These are phyloP conservation scores for Yponomeuta malinellus DNA, from an alignment of 2,888 invertebrate species.

Conservation along the genomic window DNA sequence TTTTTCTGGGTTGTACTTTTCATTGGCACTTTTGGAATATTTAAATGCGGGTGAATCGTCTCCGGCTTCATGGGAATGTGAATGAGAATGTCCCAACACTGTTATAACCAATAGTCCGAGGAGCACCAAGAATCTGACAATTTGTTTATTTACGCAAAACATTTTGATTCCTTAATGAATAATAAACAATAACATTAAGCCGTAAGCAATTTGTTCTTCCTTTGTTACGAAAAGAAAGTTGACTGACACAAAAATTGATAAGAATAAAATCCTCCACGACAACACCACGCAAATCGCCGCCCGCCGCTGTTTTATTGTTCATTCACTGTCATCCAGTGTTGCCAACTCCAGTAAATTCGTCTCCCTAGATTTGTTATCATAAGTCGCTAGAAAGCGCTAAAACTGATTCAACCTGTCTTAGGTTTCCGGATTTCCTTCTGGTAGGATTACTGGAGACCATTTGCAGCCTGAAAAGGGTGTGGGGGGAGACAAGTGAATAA, in stretches of 20 bases:
- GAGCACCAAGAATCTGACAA: neutral
- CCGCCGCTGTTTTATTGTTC: neutral
- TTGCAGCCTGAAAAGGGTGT: too few species aligned
- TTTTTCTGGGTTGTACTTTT: constrained; percentile 44
- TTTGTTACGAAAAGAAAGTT: neutral
- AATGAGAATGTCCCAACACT: constrained; percentile 49
- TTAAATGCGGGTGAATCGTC: constrained; percentile 85
- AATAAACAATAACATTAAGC: neutral
- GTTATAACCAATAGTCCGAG: constrained; percentile 11
- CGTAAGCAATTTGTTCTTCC: neutral
- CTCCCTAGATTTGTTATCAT: too few species aligned
- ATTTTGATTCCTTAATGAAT: neutral
- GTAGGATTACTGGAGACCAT: too few species aligned
- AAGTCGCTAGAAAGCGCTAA: too few species aligned
- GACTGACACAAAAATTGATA: neutral
- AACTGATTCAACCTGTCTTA: too few species aligned
- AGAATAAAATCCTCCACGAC: neutral
- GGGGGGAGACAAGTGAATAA: too few species aligned
- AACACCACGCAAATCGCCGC: neutral
- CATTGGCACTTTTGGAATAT: constrained; percentile 83
- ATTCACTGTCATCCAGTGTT: neutral
- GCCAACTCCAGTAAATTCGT: too few species aligned
- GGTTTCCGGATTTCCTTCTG: too few species aligned
- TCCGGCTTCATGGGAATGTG: constrained; percentile 67
- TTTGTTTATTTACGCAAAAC: neutral